These are phyloP conservation scores for Orchesella cincta DNA, from an alignment of 1,140 invertebrate species.

Conservation along the genomic window DNA sequence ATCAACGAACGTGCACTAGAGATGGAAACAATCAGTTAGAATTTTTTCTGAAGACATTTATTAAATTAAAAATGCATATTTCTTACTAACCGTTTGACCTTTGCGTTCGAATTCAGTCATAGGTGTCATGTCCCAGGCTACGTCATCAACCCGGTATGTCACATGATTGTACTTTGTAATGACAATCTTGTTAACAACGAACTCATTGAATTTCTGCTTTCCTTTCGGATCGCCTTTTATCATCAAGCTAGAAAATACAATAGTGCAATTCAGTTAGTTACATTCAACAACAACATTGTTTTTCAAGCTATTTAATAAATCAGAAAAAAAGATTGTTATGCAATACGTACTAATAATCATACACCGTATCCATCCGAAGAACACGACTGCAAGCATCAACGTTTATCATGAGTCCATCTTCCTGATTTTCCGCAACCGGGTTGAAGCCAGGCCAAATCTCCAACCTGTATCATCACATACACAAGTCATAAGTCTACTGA, in stretches of 20 bases:
- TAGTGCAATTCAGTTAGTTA: neutral
- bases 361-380: constrained; percentile 57
- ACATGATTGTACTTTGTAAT: constrained; percentile 89
- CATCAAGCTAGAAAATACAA: neutral
- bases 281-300: too few species aligned
- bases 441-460: constrained; percentile 88
- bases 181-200: constrained; percentile 69
- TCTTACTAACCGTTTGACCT: constrained; percentile 61
- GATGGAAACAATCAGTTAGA: constrained; percentile 32
- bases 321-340: neutral
- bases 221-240: neutral
- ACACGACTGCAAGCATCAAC: constrained; percentile 79
- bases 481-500: neutral
- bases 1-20: constrained; percentile 67
- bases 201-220: constrained; percentile 1
- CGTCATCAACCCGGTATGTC: constrained; percentile 84
- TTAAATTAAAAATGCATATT: too few species aligned
- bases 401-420: constrained; percentile 82
- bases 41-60: constrained; percentile 56
- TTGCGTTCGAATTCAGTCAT: constrained; percentile 60
- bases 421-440: constrained; percentile 77
- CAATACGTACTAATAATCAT: constrained; percentile 47
- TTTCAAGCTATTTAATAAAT: neutral
- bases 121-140: constrained; percentile 69
- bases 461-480: constrained; percentile 58